These are phyloP conservation scores for Perca flavescens DNA, from an alignment of 2,113 vertebrate species.

Conservation along the genomic window DNA sequence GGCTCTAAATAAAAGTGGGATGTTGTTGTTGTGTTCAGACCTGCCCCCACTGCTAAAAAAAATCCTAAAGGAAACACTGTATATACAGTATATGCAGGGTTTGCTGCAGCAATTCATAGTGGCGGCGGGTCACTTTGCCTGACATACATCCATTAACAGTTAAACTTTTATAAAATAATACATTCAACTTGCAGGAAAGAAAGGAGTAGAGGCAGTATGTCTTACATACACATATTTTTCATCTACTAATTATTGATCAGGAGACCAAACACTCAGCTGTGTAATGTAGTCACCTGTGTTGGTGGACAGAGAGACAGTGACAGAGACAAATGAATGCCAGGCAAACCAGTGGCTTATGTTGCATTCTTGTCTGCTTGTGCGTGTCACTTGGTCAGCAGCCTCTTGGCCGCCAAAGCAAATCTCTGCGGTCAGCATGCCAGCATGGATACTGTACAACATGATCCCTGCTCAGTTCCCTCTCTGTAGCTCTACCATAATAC, in stretches of 20 bases:
- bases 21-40: too few species aligned
- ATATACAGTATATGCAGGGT: not conserved
- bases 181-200: not conserved
- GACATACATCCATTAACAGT: not conserved
- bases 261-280: not conserved
- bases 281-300: not conserved
- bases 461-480: slow-evolving; percentile 53
- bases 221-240: not conserved
- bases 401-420: slow-evolving; percentile 44
- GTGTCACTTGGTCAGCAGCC: slow-evolving; percentile 28
- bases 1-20: not conserved
- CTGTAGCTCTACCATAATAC: slow-evolving; percentile 39
- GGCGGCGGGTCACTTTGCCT: not conserved
- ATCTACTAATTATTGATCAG: not conserved
- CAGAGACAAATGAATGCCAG: slow-evolving; percentile 5
- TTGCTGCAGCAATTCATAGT: not conserved
- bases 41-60: too few species aligned
- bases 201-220: not conserved
- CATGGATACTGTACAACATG: slow-evolving; percentile 64
- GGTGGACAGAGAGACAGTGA: not conserved
- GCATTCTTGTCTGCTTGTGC: not conserved
- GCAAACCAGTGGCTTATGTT: slow-evolving; percentile 10
- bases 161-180: not conserved
- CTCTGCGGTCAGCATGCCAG: slow-evolving; percentile 31
- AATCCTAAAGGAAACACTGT: too few species aligned